phyloP scores from a whole-genome alignment of 2,797 vertebrate genomes.

The Perodicticus potto region DNA sequence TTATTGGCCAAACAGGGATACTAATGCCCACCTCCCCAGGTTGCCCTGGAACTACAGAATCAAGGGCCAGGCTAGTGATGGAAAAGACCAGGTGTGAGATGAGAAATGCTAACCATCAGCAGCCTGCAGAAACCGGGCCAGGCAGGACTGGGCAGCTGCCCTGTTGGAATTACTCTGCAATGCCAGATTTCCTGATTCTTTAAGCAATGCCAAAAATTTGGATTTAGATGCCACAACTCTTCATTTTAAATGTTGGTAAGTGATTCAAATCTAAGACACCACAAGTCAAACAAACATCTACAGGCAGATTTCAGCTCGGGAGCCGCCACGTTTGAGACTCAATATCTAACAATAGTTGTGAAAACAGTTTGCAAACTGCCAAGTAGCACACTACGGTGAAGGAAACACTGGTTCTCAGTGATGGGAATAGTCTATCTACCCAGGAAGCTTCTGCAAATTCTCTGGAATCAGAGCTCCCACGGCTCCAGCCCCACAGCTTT shows the following conservation, averaged over 20 bases:
- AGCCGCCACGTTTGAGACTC: not conserved
- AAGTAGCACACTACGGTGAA: not conserved
- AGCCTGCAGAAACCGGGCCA: not conserved
- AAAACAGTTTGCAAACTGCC: not conserved
- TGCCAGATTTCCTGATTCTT: not conserved
- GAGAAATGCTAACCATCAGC: not conserved
- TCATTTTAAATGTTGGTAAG: not conserved
- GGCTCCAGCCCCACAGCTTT: not conserved
- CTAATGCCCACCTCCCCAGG: not conserved
- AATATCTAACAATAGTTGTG: not conserved
- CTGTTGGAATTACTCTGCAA: no score
- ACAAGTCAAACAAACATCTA: not conserved
- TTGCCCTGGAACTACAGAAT: slow-evolving; percentile 12
- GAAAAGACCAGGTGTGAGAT: not conserved
- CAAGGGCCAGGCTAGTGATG: not conserved
- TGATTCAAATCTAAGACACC: not conserved
- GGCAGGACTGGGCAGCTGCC: not conserved
- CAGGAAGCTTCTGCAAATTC: slow-evolving; percentile 8
- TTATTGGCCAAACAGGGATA: not conserved
- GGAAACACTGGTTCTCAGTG: not conserved
- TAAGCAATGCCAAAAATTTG: not conserved
- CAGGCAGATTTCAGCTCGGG: not conserved
- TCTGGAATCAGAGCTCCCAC: not conserved
- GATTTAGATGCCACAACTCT: not conserved
- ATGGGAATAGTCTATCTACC: not conserved